Percentiles rank a stretch among this genome's conserved stretches.
phyloP scores from a whole-genome alignment of 2,113 vertebrate species.

The Alethe diademata region DNA sequence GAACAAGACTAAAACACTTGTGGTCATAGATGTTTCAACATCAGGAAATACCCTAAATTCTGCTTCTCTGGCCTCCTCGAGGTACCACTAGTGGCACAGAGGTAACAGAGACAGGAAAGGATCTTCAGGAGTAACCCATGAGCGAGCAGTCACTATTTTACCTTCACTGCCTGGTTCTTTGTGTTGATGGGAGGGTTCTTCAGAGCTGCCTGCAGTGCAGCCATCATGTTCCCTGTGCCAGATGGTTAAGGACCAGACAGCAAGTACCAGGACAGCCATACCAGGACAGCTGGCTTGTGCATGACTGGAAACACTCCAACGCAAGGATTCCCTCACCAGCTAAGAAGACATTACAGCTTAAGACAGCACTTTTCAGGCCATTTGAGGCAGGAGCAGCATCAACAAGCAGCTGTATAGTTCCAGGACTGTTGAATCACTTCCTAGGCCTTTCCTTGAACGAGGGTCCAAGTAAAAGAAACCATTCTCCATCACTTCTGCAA shows the following conservation, averaged over 20 bases:
- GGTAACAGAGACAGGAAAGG: neutral
- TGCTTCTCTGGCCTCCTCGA: neutral
- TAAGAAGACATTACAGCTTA: neutral
- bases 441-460: neutral
- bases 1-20: neutral
- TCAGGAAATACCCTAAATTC: neutral
- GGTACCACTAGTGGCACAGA: neutral
- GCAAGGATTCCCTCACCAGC: neutral
- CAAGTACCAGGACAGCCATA: neutral
- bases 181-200: slow-evolving; percentile 98
- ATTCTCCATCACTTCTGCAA: neutral
- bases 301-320: neutral
- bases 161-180: slow-evolving; percentile 96
- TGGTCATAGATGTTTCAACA: accelerated
- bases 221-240: slow-evolving; percentile 91
- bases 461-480: neutral
- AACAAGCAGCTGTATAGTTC: neutral
- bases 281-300: neutral
- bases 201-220: slow-evolving; percentile 92
- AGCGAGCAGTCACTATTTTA: slow-evolving; percentile 23
- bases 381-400: neutral
- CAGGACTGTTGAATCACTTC: neutral
- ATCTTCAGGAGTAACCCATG: neutral
- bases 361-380: neutral
- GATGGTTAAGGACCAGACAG: slow-evolving; percentile 75